Evolutionary conservation across 2,888 invertebrate species (phyloP).

Genomic region (Tetranychus piercei): DNA sequence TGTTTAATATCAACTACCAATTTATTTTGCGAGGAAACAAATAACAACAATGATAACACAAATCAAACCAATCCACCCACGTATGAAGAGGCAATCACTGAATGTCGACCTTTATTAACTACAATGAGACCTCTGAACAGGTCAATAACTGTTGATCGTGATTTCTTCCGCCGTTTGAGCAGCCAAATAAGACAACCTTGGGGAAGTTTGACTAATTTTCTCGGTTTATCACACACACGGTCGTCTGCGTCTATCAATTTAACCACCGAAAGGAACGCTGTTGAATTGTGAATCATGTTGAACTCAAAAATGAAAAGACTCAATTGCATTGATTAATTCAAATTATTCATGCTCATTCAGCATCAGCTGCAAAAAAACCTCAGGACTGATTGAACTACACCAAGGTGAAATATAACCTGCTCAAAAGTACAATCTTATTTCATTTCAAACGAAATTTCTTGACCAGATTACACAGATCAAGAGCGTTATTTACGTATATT

Average conservation of each 20-base stretch:
- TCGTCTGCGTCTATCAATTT: no score
- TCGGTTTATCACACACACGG: not conserved
- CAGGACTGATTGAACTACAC: not conserved
- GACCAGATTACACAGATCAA: not conserved
- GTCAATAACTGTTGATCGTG: conserved; percentile 24
- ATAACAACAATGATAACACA: not conserved
- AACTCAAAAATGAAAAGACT: no score
- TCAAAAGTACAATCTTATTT: not conserved
- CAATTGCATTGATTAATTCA: not conserved
- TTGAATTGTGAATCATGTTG: no score
- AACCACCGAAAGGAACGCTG: no score
- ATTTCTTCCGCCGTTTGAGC: conserved; percentile 20
- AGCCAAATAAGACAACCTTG: conserved; percentile 14
- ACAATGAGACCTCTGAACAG: conserved; percentile 21
- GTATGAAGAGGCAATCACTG: conserved; percentile 46
- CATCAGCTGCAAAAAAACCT: not conserved
- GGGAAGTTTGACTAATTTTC: not conserved
- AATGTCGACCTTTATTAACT: conserved; percentile 30
- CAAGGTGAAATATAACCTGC: not conserved
- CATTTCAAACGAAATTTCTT: not conserved
- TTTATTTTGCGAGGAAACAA: not conserved
- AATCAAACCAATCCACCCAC: conserved; percentile 36
- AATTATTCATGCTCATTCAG: not conserved
- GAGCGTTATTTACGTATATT: not conserved
- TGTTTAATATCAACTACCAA: not conserved